phyloP scores from a whole-genome alignment of 2,797 vertebrate genomes.

The Danio choprae region DNA sequence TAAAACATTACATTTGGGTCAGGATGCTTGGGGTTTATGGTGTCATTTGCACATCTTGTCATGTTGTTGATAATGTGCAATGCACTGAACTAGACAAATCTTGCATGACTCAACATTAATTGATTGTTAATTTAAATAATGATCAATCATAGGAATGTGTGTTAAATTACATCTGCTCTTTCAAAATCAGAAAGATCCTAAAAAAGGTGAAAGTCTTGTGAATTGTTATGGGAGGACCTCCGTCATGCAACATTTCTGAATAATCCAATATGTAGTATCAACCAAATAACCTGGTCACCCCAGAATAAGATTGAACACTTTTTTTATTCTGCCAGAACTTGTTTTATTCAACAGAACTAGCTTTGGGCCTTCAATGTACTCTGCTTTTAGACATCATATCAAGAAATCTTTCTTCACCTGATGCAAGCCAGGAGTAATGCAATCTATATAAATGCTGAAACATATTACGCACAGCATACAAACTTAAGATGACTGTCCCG shows the following conservation, averaged over 20 bases:
- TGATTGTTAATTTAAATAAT: no score
- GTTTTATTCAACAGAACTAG: conserved; percentile 2
- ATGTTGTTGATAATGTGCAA: no score
- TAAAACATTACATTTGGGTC: no score
- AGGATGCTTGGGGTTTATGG: no score
- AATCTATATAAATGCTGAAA: not conserved
- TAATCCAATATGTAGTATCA: conserved; percentile 13
- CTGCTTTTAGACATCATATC: conserved; percentile 8
- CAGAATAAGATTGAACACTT: conserved; percentile 18
- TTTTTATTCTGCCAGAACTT: not conserved
- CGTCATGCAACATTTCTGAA: conserved; percentile 16
- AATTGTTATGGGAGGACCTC: conserved; percentile 5
- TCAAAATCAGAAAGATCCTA: not conserved
- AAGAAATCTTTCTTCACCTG: not conserved
- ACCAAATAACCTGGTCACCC: conserved; percentile 24
- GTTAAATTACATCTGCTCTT: no score
- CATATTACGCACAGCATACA: not conserved
- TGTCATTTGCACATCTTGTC: no score
- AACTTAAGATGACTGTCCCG: not conserved
- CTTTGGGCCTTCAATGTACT: not conserved
- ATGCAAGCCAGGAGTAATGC: not conserved
- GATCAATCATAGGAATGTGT: no score
- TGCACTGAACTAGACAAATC: no score
- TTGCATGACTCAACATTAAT: no score
- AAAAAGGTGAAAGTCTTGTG: conserved; percentile 9